A percentile compares a stretch with the other conserved stretches of the same genome.
Conservation (phyloP, 1,140 invertebrate species). For the Hycleus phaleratus region DNA sequence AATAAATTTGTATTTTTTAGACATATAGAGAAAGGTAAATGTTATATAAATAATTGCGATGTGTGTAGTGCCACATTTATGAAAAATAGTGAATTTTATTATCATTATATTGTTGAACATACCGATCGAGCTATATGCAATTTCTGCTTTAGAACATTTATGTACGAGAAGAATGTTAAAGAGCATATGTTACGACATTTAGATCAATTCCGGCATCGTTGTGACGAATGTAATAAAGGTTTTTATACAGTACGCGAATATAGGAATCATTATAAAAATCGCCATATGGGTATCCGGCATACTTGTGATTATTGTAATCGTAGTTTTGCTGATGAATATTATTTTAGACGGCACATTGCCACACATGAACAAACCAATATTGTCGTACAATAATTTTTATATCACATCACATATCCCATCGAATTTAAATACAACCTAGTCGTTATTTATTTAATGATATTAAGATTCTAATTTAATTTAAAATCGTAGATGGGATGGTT, state of each 20-base stretch:
- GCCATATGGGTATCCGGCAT: slow-evolving; percentile 41
- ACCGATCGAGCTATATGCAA: slow-evolving; percentile 38
- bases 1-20: slow-evolving; percentile 37
- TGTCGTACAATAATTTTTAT: background rate
- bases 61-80: slow-evolving; percentile 28
- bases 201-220: slow-evolving; percentile 38
- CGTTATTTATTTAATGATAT: too few species aligned
- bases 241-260: slow-evolving; percentile 40
- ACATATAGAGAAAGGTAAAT: slow-evolving; percentile 39
- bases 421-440: too few species aligned
- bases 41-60: slow-evolving; percentile 37
- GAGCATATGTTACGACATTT: slow-evolving; percentile 39
- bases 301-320: slow-evolving; percentile 51
- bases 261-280: slow-evolving; percentile 40
- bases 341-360: slow-evolving; percentile 52
- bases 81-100: slow-evolving; percentile 32
- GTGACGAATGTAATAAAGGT: slow-evolving; percentile 38
- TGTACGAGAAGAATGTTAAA: slow-evolving; percentile 41
- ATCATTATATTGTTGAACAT: slow-evolving; percentile 32
- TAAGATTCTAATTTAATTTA: too few species aligned
- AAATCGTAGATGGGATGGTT: too few species aligned
- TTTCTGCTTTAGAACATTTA: slow-evolving; percentile 39
- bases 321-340: slow-evolving; percentile 51
- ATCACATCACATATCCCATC: too few species aligned
- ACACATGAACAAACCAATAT: slow-evolving; percentile 40